A percentile compares a stretch with the other conserved stretches of the same genome.
Evolutionary conservation across 2,797 vertebrate genomes (phyloP).

Genomic region (Benthosema pterotum): DNA sequence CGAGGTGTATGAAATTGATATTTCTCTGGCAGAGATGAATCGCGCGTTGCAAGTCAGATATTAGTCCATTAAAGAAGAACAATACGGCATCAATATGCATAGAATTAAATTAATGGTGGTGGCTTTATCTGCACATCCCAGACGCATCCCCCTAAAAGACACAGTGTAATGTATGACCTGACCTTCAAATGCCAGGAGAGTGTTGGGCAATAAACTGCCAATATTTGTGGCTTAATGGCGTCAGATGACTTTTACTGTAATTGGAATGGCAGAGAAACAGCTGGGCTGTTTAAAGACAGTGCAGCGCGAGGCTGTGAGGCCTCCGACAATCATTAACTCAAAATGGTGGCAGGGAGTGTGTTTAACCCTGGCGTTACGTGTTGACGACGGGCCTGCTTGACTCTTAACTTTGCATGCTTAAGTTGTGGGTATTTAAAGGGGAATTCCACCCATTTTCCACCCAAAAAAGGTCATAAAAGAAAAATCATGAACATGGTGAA

Average conservation of each 20-base stretch:
- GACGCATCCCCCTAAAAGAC: constrained; percentile 97
- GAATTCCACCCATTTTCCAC: no score
- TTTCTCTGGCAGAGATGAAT: constrained; percentile 77
- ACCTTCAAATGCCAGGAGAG: constrained; percentile 99
- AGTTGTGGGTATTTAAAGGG: no score
- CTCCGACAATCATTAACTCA: constrained; percentile 76
- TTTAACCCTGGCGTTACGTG: constrained; percentile 65
- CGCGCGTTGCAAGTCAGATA: constrained; percentile 78
- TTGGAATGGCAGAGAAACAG: constrained; percentile 98
- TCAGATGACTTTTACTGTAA: constrained; percentile 99
- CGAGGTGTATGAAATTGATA: constrained; percentile 80
- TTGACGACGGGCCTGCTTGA: no score
- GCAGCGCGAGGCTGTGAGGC: constrained; percentile 81
- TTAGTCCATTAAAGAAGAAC: constrained; percentile 84
- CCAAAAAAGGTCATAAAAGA: no score
- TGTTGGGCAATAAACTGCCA: constrained; percentile 98
- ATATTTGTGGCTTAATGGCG: constrained; percentile 99
- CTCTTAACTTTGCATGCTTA: no score
- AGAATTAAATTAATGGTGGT: constrained; percentile 88
- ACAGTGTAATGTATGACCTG: constrained; percentile 98
- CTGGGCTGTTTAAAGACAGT: constrained; percentile 95
- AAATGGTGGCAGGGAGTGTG: constrained; percentile 72
- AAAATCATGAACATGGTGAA: no score
- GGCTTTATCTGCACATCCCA: constrained; percentile 95
- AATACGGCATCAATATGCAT: constrained; percentile 85